Conservation (phyloP, 2,888 invertebrate genomes). For the Epirrhoe tristata region DNA sequence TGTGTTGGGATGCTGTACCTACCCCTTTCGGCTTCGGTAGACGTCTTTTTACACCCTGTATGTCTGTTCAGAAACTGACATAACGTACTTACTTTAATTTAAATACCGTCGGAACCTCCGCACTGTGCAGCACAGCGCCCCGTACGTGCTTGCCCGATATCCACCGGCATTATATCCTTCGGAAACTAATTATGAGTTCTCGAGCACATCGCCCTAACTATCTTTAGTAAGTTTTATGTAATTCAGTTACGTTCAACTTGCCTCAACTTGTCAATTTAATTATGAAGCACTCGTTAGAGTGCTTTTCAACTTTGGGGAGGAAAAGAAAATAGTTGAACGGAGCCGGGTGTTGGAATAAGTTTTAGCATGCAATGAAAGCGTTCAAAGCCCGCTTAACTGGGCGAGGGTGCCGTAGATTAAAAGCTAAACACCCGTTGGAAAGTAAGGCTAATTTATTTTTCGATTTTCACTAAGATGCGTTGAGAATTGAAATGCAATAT, state of each 20-base stretch:
- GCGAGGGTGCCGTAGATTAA: background rate
- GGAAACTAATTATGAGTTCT: conserved; percentile 33
- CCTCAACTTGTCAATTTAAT: conserved; percentile 28
- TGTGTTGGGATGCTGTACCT: no score
- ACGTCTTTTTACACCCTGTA: no score
- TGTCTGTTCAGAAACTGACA: no score
- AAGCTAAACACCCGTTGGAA: background rate
- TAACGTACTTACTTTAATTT: background rate
- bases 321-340: background rate
- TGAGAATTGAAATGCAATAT: no score
- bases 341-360: background rate
- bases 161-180: conserved; percentile 31
- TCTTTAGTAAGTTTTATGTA: conserved; percentile 31
- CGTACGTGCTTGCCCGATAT: conserved; percentile 26
- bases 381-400: background rate
- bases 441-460: background rate
- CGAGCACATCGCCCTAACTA: conserved; percentile 27
- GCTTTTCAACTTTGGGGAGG: conserved; percentile 6
- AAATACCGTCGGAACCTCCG: background rate
- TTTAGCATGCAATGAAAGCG: background rate
- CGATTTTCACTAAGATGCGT: no score
- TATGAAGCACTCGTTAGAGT: conserved; percentile 18
- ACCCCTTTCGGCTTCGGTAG: no score
- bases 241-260: conserved; percentile 29
- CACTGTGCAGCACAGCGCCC: conserved; percentile 2